Conservation (phyloP, 2,113 vertebrate genomes). For the Petroica traversi region DNA sequence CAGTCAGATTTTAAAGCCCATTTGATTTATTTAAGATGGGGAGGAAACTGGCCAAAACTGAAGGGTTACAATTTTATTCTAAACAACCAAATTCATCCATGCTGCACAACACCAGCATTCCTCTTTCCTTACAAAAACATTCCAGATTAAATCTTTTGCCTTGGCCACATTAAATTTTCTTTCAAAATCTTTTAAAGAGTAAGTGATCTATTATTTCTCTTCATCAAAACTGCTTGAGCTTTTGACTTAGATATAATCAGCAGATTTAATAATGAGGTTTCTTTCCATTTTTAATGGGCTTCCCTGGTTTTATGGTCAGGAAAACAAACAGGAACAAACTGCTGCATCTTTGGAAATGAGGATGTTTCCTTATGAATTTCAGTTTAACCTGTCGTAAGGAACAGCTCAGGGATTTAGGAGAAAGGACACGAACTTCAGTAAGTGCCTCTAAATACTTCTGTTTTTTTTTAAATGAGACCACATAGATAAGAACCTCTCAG, state of each 20-base stretch:
- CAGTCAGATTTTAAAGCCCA: neutral
- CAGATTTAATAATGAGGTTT: neutral
- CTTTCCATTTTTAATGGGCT: neutral
- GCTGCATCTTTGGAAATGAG: neutral
- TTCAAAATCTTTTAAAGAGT: neutral
- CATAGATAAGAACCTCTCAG: neutral
- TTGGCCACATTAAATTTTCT: neutral
- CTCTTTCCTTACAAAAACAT: neutral
- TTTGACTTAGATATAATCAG: neutral
- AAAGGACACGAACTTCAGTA: neutral
- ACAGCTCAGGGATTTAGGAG: neutral
- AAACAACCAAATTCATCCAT: neutral
- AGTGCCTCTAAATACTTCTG: neutral
- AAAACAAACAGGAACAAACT: neutral
- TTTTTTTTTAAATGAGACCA: neutral
- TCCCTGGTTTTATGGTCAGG: neutral
- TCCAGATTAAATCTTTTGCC: neutral
- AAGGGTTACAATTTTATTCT: neutral
- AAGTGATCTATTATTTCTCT: neutral
- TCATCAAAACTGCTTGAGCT: neutral
- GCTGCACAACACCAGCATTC: neutral
- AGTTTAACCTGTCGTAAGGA: neutral
- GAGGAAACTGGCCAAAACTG: neutral
- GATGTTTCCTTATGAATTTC: neutral
- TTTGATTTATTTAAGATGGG: neutral